phyloP scores from a whole-genome alignment of 1,140 invertebrate species.

The Polypedilum pembai region DNA sequence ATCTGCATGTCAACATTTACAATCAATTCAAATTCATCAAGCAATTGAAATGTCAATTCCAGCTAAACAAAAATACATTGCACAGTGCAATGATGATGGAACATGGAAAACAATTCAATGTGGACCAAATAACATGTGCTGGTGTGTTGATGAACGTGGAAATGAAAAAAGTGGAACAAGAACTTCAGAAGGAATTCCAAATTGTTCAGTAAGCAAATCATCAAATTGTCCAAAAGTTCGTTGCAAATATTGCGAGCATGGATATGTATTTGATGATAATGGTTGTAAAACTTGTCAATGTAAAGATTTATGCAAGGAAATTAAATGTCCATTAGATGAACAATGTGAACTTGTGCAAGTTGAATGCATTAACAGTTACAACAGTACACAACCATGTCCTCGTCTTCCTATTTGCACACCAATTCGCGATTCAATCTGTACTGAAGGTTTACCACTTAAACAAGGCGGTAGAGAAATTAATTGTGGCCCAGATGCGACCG shows the following conservation, averaged over 20 bases:
- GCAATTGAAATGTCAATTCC: slow-evolving; percentile 67
- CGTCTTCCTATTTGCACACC: slow-evolving; percentile 72
- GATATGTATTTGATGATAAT: slow-evolving; percentile 55
- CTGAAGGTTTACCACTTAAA: slow-evolving; percentile 54
- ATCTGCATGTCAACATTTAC: slow-evolving; percentile 66
- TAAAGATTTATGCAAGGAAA: slow-evolving; percentile 64
- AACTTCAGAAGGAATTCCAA: slow-evolving; percentile 40
- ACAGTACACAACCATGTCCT: slow-evolving; percentile 52
- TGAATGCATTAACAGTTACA: slow-evolving; percentile 44
- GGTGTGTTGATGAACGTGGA: slow-evolving; percentile 82
- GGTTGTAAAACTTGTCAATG: slow-evolving; percentile 71
- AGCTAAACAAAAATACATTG: slow-evolving; percentile 65
- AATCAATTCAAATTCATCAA: slow-evolving; percentile 60
- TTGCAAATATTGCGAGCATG: slow-evolving; percentile 61
- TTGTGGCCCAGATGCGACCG: slow-evolving; percentile 62
- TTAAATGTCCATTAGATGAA: slow-evolving; percentile 61
- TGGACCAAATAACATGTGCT: slow-evolving; percentile 65
- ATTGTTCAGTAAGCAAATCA: slow-evolving; percentile 46
- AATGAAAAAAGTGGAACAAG: slow-evolving; percentile 63
- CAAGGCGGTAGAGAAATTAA: slow-evolving; percentile 52
- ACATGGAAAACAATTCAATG: slow-evolving; percentile 74
- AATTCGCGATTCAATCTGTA: slow-evolving; percentile 64
- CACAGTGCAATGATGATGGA: slow-evolving; percentile 64
- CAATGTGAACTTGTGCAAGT: slow-evolving; percentile 54
- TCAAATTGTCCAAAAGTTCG: slow-evolving; percentile 52